phyloP scores from a whole-genome alignment of 1,140 invertebrate species.

The Tyrophagus putrescentiae region DNA sequence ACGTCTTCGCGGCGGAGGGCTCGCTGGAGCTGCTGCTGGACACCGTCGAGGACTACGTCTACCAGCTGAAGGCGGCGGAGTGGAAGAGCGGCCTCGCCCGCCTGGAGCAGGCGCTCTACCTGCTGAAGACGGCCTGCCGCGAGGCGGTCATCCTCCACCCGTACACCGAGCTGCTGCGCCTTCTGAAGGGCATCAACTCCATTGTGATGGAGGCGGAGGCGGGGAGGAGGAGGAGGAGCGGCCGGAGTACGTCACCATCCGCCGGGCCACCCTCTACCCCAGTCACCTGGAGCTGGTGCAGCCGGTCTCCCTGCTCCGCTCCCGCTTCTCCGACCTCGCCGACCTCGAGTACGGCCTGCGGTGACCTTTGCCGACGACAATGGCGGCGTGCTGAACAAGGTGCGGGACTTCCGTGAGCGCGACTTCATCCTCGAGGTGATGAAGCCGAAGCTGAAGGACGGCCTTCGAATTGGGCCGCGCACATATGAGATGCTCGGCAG shows the following conservation, averaged over 20 bases:
- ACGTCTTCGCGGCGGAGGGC: background rate
- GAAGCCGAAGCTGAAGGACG: slow-evolving; percentile 17
- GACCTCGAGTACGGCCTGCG: slow-evolving; percentile 25
- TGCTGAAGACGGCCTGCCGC: no score
- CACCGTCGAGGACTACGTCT: background rate
- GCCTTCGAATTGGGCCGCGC: slow-evolving; percentile 25
- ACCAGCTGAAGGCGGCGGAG: background rate
- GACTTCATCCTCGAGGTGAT: slow-evolving; percentile 21
- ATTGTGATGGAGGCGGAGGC: background rate
- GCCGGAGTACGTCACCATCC: slow-evolving; percentile 15
- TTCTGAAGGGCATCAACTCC: background rate
- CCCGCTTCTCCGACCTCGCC: slow-evolving; percentile 24
- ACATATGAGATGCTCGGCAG: slow-evolving; percentile 30
- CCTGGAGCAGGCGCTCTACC: background rate
- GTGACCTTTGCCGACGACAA: slow-evolving; percentile 25
- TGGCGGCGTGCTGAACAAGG: background rate
- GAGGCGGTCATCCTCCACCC: background rate
- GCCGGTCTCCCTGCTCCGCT: slow-evolving; percentile 23
- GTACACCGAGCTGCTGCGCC: background rate
- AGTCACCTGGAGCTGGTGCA: slow-evolving; percentile 23
- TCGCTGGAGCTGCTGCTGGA: background rate
- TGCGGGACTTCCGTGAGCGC: background rate
- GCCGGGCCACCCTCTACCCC: slow-evolving; percentile 24
- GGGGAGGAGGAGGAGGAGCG: background rate
- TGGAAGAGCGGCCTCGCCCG: no score